These are phyloP conservation scores for Oophaga pumilio DNA, from an alignment of 2,113 vertebrate species.

Conservation along the genomic window DNA sequence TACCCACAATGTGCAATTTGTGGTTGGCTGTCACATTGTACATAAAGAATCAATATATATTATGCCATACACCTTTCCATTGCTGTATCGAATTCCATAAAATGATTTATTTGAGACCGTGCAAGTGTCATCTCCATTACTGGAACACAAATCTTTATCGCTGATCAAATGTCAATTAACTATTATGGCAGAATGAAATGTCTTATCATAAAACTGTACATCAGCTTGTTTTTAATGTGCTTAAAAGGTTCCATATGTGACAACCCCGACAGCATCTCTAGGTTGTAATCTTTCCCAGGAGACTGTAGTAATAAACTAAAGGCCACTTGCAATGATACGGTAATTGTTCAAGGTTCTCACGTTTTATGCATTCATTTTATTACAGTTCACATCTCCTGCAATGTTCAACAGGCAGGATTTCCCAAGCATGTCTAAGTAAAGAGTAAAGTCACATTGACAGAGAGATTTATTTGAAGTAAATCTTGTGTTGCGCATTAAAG, in stretches of 20 bases:
- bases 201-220: background rate
- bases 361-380: constrained; percentile 7
- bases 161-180: constrained; percentile 1
- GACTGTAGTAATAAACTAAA: background rate
- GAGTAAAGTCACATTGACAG: constrained; percentile 6
- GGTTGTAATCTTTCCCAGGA: constrained; percentile 8
- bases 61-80: background rate
- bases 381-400: constrained; percentile 29
- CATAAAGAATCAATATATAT: background rate
- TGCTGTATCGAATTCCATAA: background rate
- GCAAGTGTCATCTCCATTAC: constrained; percentile 4
- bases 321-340: background rate
- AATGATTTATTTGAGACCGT: background rate
- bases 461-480: background rate
- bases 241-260: constrained; percentile 1
- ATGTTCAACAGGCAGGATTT: background rate
- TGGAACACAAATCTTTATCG: background rate
- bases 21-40: background rate
- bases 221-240: constrained; percentile 7
- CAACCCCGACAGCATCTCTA: background rate
- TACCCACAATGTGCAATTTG: background rate
- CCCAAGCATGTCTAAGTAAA: constrained; percentile 9
- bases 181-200: background rate
- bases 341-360: constrained; percentile 25
- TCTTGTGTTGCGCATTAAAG: background rate